Evolutionary conservation across 2,888 invertebrate species (phyloP).

Genomic region (Crematogaster levior): DNA sequence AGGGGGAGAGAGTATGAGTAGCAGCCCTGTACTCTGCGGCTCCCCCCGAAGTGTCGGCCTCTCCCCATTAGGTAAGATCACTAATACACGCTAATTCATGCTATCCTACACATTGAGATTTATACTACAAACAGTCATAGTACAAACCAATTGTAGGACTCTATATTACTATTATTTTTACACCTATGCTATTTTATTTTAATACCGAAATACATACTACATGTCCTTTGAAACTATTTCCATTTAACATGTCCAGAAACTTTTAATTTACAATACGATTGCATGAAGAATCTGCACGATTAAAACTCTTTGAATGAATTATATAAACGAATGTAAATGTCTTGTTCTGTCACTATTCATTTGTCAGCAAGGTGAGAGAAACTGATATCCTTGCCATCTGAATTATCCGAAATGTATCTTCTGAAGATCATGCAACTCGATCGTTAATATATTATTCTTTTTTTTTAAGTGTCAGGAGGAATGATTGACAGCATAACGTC

Average conservation of each 20-base stretch:
- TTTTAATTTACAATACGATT: conserved; percentile 25
- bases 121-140: background rate
- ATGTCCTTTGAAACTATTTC: conserved; percentile 2
- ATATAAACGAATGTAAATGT: conserved; percentile 53
- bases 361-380: conserved; percentile 55
- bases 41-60: conserved; percentile 87
- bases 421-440: background rate
- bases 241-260: background rate
- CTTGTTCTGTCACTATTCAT: conserved; percentile 40
- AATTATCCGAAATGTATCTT: conserved; percentile 9
- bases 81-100: conserved; percentile 70
- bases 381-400: conserved; percentile 42
- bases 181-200: too few species aligned
- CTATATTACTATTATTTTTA: background rate
- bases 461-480: conserved; percentile 84
- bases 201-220: background rate
- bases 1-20: conserved; percentile 86
- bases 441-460: conserved; percentile 20
- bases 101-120: background rate
- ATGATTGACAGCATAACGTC: conserved; percentile 85
- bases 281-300: conserved; percentile 68
- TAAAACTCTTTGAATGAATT: conserved; percentile 52
- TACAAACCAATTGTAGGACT: background rate
- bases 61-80: conserved; percentile 87
- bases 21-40: conserved; percentile 87